Evolutionary conservation across 2,888 invertebrate species (phyloP).

Genomic region (Diachrysia chrysitis): DNA sequence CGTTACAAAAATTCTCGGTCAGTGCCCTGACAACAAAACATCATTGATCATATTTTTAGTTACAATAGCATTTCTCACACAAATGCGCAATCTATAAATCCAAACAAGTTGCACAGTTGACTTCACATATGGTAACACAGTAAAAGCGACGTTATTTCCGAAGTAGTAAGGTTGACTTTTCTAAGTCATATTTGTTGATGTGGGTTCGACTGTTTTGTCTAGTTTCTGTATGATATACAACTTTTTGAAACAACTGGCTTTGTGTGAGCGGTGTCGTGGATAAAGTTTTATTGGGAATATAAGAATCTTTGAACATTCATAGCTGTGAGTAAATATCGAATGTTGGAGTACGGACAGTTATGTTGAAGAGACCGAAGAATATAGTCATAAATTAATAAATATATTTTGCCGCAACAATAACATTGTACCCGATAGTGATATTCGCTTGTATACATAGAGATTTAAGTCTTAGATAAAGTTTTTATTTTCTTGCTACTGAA

Average conservation of each 20-base stretch:
- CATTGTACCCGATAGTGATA: background rate
- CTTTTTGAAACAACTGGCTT: slow-evolving; percentile 12
- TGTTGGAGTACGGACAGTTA: background rate
- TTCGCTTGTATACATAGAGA: too few species aligned
- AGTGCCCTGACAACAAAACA: background rate
- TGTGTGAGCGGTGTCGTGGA: background rate
- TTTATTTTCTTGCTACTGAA: too few species aligned
- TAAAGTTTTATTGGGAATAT: slow-evolving; percentile 11
- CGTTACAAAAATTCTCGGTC: background rate
- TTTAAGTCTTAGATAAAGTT: too few species aligned
- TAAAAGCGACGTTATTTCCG: background rate
- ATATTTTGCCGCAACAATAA: background rate
- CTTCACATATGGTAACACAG: too few species aligned
- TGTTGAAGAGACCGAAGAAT: background rate
- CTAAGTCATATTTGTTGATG: background rate
- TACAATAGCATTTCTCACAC: background rate
- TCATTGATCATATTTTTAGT: background rate
- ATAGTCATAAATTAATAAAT: background rate
- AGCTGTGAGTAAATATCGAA: background rate
- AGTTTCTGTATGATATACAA: slow-evolving; percentile 2
- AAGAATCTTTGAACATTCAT: background rate
- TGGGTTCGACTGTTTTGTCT: background rate
- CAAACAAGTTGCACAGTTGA: background rate
- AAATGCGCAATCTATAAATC: background rate
- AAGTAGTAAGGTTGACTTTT: background rate